Conservation (phyloP, 2,888 invertebrate genomes). For the Catocala fraxini region DNA sequence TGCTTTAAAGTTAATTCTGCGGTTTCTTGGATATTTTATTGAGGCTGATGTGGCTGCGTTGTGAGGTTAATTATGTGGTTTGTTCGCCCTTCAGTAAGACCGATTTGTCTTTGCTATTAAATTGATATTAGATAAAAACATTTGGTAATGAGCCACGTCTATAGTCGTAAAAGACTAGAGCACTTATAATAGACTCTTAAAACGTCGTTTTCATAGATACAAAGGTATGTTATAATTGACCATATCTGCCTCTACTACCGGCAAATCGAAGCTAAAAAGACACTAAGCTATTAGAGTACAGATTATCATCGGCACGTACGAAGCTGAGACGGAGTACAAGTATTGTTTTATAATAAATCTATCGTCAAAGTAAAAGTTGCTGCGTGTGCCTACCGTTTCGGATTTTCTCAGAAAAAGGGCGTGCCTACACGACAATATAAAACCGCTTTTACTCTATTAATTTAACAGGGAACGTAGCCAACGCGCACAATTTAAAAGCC, state of each 20-base stretch:
- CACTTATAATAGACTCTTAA: too few relatives aligned
- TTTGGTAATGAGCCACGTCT: too few relatives aligned
- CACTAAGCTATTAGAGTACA: neutral
- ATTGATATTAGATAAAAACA: too few relatives aligned
- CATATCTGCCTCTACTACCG: neutral
- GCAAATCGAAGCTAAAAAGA: neutral
- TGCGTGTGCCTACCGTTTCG: slow-evolving; percentile 6
- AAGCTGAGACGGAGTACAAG: slow-evolving; percentile 3
- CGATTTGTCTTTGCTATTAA: neutral
- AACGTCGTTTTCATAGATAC: neutral
- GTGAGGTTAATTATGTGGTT: neutral
- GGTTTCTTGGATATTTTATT: neutral
- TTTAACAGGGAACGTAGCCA: slow-evolving; percentile 23
- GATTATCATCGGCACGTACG: slow-evolving; percentile 11
- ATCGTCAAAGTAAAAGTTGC: slow-evolving; percentile 14
- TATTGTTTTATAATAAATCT: slow-evolving; percentile 12
- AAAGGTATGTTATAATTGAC: neutral
- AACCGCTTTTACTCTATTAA: slow-evolving; percentile 32
- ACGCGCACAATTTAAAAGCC: slow-evolving; percentile 31
- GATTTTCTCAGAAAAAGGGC: slow-evolving; percentile 27
- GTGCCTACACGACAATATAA: slow-evolving; percentile 27
- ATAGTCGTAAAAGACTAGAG: too few relatives aligned
- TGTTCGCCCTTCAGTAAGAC: neutral
- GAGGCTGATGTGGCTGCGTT: neutral
- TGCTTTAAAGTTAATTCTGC: slow-evolving; percentile 1